These are phyloP conservation scores for Byasa hedistus DNA, from an alignment of 2,888 invertebrate species.

Conservation along the genomic window DNA sequence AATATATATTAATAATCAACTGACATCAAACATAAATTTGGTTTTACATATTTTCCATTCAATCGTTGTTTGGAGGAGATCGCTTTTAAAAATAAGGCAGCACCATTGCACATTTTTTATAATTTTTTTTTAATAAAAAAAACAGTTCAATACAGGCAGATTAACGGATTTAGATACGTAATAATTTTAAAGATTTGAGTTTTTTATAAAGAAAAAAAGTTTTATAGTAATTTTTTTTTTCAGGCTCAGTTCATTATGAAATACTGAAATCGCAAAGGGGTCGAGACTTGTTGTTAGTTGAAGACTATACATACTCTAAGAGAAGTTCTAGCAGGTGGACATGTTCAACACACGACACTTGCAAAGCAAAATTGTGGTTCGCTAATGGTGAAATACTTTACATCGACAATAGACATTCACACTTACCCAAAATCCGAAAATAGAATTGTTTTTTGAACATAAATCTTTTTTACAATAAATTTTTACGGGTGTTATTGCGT, in stretches of 20 bases:
- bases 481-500: too few species aligned
- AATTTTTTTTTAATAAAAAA: too few species aligned
- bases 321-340: slow-evolving; percentile 38
- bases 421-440: not conserved
- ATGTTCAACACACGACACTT: slow-evolving; percentile 39
- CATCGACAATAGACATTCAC: slow-evolving; percentile 1
- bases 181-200: not conserved
- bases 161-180: too few species aligned
- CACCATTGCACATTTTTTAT: too few species aligned
- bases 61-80: too few species aligned
- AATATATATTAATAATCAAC: too few species aligned
- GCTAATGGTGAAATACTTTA: not conserved
- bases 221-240: not conserved
- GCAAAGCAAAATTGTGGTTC: slow-evolving; percentile 9
- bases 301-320: slow-evolving; percentile 41
- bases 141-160: too few species aligned
- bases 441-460: too few species aligned
- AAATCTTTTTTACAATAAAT: too few species aligned
- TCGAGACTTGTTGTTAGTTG: slow-evolving; percentile 38
- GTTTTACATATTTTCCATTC: too few species aligned
- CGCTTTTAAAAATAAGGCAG: too few species aligned
- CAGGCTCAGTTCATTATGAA: slow-evolving; percentile 32
- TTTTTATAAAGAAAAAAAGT: not conserved
- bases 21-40: too few species aligned
- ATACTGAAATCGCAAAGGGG: slow-evolving; percentile 42